Evolutionary conservation across 2,888 invertebrate genomes (phyloP).

Genomic region (Pherbina coryleti): DNA sequence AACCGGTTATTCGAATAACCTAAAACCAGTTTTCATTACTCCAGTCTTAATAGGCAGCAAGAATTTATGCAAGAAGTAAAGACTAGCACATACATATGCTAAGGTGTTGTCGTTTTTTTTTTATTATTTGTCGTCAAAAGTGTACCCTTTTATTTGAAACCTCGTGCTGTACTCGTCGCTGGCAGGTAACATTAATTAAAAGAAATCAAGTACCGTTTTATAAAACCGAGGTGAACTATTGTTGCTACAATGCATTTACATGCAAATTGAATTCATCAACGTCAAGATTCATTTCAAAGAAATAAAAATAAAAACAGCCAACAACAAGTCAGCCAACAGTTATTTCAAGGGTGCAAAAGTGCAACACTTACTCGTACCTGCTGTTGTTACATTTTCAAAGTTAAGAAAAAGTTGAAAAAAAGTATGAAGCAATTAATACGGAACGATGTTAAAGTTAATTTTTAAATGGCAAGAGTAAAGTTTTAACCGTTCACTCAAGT

Average conservation of each 20-base stretch:
- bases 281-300: background rate
- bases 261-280: conserved; percentile 20
- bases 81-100: background rate
- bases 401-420: background rate
- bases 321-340: no score
- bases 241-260: conserved; percentile 9
- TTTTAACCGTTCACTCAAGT: no score
- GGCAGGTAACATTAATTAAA: conserved; percentile 2
- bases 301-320: no score
- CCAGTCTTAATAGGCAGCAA: no score
- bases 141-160: background rate
- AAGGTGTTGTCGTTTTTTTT: background rate
- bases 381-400: background rate
- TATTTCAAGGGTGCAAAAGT: background rate
- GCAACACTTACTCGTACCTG: background rate
- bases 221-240: background rate
- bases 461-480: no score
- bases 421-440: no score
- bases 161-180: background rate
- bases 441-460: no score
- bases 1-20: no score
- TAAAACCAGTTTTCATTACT: no score
- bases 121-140: background rate
- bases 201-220: background rate
- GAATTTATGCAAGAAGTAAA: no score